Evolutionary conservation across 2,113 vertebrate species (phyloP).

Genomic region (Ardeotis arabs): DNA sequence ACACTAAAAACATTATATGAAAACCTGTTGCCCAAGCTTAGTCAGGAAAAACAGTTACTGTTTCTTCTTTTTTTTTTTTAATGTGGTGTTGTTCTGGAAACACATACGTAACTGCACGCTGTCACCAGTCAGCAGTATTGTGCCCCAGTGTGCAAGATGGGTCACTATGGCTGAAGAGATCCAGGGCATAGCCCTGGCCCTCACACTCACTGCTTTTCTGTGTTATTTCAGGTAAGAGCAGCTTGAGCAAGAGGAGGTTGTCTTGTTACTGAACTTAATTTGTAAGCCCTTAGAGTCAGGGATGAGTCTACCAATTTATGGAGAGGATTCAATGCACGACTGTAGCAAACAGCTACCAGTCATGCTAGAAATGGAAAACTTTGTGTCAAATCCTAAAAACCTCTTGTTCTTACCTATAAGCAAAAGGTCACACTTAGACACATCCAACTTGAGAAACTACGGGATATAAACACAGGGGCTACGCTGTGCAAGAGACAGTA

Average conservation of each 20-base stretch:
- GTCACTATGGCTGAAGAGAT: not conserved
- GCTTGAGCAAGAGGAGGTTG: not conserved
- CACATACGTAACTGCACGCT: not conserved
- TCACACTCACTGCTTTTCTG: not conserved
- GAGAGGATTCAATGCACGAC: not conserved
- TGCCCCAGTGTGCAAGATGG: accelerated
- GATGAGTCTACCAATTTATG: not conserved
- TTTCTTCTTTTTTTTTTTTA: not conserved
- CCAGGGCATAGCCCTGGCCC: not conserved
- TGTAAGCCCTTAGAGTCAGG: not conserved
- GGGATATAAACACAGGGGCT: not conserved
- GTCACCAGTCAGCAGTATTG: not conserved
- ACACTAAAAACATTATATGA: not conserved
- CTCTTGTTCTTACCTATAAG: not conserved
- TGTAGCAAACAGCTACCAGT: not conserved
- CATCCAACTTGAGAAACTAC: not conserved
- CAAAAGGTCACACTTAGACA: not conserved
- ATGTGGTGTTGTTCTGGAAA: not conserved
- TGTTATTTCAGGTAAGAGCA: not conserved
- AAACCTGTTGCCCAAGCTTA: conserved; percentile 30
- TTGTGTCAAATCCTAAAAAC: not conserved
- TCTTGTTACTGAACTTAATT: not conserved
- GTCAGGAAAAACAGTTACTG: not conserved
- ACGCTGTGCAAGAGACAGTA: not conserved
- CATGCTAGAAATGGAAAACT: not conserved